These are phyloP conservation scores for Eleginops maclovinus DNA, from an alignment of 2,113 vertebrate species.

Conservation along the genomic window DNA sequence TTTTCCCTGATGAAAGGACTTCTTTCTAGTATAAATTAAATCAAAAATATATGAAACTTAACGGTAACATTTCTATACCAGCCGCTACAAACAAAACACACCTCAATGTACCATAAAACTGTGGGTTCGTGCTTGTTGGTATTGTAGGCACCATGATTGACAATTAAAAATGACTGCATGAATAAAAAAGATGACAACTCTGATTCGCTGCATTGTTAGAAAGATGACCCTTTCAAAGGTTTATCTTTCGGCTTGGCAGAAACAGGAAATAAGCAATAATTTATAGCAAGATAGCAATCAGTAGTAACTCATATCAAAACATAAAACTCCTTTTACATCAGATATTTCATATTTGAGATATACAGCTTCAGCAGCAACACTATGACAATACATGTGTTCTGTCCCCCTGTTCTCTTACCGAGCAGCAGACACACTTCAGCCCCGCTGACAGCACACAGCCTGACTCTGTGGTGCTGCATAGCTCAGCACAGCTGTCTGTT, in stretches of 20 bases:
- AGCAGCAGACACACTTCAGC: constrained; percentile 60
- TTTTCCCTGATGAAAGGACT: too few species aligned
- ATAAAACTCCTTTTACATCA: too few species aligned
- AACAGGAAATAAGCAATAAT: too few species aligned
- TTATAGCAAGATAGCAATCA: background rate
- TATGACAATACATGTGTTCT: constrained; percentile 14
- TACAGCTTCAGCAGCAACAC: background rate
- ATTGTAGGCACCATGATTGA: background rate
- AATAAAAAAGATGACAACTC: background rate
- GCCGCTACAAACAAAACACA: background rate
- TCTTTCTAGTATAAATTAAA: background rate
- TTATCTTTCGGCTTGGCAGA: too few species aligned
- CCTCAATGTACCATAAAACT: background rate
- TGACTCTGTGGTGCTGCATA: constrained; percentile 68
- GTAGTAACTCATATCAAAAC: background rate
- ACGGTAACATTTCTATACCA: too few species aligned
- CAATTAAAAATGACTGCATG: background rate
- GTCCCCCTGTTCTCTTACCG: constrained; percentile 12
- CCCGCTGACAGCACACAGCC: constrained; percentile 69
- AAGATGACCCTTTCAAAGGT: background rate
- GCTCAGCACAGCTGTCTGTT: constrained; percentile 82
- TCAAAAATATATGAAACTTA: background rate
- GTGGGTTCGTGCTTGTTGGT: constrained; percentile 4
- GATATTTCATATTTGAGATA: background rate
- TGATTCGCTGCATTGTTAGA: background rate